Evolutionary conservation across 1,140 invertebrate genomes (phyloP).

Genomic region (Scaptodrosophila lebanonensis): DNA sequence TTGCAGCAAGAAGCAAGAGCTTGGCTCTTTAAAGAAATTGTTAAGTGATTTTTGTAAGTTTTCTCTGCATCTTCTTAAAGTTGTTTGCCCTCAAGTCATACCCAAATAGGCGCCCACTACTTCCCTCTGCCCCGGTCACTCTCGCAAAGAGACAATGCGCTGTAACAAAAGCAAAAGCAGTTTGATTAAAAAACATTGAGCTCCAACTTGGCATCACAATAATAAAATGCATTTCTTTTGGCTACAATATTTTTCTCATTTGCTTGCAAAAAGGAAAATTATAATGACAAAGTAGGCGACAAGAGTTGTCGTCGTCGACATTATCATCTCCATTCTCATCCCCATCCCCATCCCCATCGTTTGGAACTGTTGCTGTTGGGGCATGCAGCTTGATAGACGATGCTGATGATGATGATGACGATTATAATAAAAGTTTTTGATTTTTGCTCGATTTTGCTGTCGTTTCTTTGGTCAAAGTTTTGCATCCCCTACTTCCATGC

Average conservation of each 20-base stretch:
- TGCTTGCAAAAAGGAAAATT: constrained; percentile 56
- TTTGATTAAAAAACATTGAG: constrained; percentile 67
- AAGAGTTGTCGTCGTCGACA: constrained; percentile 7
- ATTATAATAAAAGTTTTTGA: constrained; percentile 68
- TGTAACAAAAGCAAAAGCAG: constrained; percentile 1
- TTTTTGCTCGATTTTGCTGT: constrained; percentile 28
- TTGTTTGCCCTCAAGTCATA: not conserved
- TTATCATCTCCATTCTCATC: too few relatives aligned
- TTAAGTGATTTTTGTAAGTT: not conserved
- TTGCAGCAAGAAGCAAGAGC: too few relatives aligned
- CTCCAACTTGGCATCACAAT: constrained; percentile 58
- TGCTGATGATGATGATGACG: constrained; percentile 32
- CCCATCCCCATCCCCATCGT: too few relatives aligned
- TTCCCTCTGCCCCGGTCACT: too few relatives aligned
- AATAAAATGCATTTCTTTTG: constrained; percentile 68
- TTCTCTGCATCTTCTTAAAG: too few relatives aligned
- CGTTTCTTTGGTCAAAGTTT: not conserved
- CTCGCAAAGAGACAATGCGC: too few relatives aligned
- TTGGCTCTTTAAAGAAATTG: too few relatives aligned
- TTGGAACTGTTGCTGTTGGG: too few relatives aligned
- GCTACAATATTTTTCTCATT: constrained; percentile 32
- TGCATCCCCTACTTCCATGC: constrained; percentile 20
- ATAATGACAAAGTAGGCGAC: constrained; percentile 71
- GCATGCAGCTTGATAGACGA: constrained; percentile 1
- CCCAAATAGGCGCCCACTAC: constrained; percentile 19